phyloP scores from a whole-genome alignment of 2,797 vertebrate genomes.

The Botia kubotai region DNA sequence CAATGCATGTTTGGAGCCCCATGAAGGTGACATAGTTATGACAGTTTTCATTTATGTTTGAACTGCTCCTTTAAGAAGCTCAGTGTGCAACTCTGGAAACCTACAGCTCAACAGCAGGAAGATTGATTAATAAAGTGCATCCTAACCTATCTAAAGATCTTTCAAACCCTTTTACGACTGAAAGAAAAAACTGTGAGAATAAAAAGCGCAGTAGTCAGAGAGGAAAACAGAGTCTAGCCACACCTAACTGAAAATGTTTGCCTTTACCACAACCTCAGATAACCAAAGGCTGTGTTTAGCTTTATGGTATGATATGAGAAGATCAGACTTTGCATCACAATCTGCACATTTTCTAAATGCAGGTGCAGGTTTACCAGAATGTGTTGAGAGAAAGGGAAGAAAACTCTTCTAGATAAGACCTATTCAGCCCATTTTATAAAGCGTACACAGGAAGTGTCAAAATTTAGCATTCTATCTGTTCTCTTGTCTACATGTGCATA shows the following conservation, averaged over 20 bases:
- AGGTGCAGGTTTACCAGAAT: neutral
- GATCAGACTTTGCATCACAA: neutral
- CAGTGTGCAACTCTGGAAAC: neutral
- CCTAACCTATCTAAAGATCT: neutral
- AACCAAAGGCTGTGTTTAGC: neutral
- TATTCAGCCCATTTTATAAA: neutral
- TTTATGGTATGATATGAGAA: neutral
- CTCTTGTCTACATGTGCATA: neutral
- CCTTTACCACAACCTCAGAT: constrained; percentile 42
- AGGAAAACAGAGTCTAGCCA: constrained; percentile 21
- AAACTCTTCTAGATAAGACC: neutral
- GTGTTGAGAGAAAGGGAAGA: neutral
- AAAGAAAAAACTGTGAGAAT: neutral
- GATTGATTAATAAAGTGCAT: neutral
- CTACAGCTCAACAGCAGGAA: neutral
- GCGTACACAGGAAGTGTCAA: constrained; percentile 7
- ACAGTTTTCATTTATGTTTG: too few species aligned
- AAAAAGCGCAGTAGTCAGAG: neutral
- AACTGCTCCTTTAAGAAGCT: too few species aligned
- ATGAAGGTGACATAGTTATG: too few species aligned
- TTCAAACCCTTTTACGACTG: neutral
- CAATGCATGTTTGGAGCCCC: too few species aligned
- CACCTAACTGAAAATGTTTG: constrained; percentile 20
- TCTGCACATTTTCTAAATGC: neutral
- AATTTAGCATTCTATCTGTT: neutral